Percentiles rank a stretch among this genome's conserved stretches.
Conservation (phyloP, 2,888 invertebrate species). For the Euproctis similis region DNA sequence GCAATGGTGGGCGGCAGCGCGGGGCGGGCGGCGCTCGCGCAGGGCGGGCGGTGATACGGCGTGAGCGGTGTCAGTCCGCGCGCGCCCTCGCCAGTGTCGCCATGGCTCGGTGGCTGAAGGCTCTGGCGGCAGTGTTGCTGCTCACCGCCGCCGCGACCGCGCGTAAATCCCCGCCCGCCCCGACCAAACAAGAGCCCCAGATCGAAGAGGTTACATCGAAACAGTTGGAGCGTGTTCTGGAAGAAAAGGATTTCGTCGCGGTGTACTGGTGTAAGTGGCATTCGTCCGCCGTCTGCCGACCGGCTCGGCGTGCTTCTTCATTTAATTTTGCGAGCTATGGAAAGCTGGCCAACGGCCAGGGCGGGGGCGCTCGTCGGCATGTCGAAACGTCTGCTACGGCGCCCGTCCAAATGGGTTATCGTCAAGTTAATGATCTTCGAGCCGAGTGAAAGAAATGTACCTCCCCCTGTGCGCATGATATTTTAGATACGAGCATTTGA, state of each 20-base stretch:
- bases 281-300: slow-evolving; percentile 31
- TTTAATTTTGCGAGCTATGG: slow-evolving; percentile 39
- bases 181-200: slow-evolving; percentile 79
- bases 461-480: slow-evolving; percentile 43
- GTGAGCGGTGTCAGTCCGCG: slow-evolving; percentile 64
- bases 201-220: slow-evolving; percentile 96
- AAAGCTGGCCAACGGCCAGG: slow-evolving; percentile 45
- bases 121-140: slow-evolving; percentile 70
- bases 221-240: slow-evolving; percentile 91
- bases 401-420: slow-evolving; percentile 64
- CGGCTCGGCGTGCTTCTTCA: slow-evolving; percentile 42
- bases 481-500: slow-evolving; percentile 54
- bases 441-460: slow-evolving; percentile 38
- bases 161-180: slow-evolving; percentile 49
- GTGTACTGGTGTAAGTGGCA: slow-evolving; percentile 96
- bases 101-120: slow-evolving; percentile 73
- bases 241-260: slow-evolving; percentile 95
- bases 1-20: slow-evolving; percentile 25
- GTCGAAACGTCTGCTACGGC: slow-evolving; percentile 56
- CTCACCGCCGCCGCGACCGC: slow-evolving; percentile 70
- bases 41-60: slow-evolving; percentile 41
- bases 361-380: slow-evolving; percentile 44
- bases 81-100: slow-evolving; percentile 72
- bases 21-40: slow-evolving; percentile 40
- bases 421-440: slow-evolving; percentile 63